Evolutionary conservation across 2,888 invertebrate genomes (phyloP), one percentile per base, ranked within the genome.

Genomic region (Pantelozetes paolii): DNA sequence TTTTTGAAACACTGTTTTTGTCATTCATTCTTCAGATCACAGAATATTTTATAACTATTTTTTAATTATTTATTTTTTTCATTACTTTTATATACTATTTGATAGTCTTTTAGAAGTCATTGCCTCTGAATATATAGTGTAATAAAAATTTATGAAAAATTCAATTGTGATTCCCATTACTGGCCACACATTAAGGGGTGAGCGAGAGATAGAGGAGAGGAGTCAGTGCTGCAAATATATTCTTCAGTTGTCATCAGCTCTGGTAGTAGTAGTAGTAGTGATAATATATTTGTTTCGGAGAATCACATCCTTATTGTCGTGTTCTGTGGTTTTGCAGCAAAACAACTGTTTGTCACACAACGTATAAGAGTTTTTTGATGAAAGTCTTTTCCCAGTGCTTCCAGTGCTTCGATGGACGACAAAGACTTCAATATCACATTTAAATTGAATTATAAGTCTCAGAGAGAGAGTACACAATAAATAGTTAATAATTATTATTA

Each of bases 341-440:
- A 45, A 45, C 11, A 2, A 15, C 45, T 45, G 45, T 36, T 45
- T 45, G 45, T 45, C 45, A 45, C 36, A 36, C 36, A 36, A 36
- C 9, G 9, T 36, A 36, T 36, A 36, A 36, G n/a, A n/a, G n/a
- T n/a, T n/a, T n/a, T n/a, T n/a, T n/a, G n/a, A n/a, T n/a, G 6
- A 18, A 45, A 45, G 45, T 45, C 8, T 15, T 9, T 45, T 45
- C 45, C 36, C 36, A 36, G n/a, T n/a, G n/a, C 36, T 36, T 45
- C 45, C 15, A 45, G 15, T 45, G 45, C 11, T 36, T 36, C 5
- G 11, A 36, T 36, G 45, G 45, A 45, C 15, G 45, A 11, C 45
- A 45, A 45, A 45, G 36, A 45, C 45, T 45, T 45, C 45, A 45
- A 45, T 45, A 45, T 45, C 45, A 45, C 45, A 45, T 45, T 15